A percentile compares a stretch with the other conserved stretches of the same genome.
Evolutionary conservation across 2,113 vertebrate genomes (phyloP).

Genomic region (Scomber scombrus): DNA sequence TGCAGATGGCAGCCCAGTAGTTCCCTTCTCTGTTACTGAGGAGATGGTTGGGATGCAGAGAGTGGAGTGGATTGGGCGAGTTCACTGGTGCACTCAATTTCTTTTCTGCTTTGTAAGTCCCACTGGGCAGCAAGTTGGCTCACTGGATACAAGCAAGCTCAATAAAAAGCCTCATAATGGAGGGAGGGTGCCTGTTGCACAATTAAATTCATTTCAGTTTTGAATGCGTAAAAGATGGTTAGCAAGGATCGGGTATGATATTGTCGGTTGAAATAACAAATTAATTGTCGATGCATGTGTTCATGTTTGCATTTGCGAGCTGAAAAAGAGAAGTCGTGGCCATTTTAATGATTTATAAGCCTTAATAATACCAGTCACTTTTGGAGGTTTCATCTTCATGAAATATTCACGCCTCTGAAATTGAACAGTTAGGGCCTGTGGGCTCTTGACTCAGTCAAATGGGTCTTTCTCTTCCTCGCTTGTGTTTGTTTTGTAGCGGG

Average conservation of each 20-base stretch:
- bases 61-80: constrained; percentile 1
- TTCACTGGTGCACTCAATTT: constrained; percentile 56
- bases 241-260: background rate
- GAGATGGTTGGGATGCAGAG: constrained; percentile 62
- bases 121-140: constrained; percentile 29
- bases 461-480: constrained; percentile 36
- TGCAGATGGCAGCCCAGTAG: constrained; percentile 80
- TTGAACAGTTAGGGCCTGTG: constrained; percentile 78
- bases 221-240: background rate
- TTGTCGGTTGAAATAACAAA: constrained; percentile 23
- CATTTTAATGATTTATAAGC: constrained; percentile 77
- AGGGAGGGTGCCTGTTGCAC: constrained; percentile 1
- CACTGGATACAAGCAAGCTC: constrained; percentile 40
- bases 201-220: background rate
- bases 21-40: constrained; percentile 63
- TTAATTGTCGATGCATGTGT: constrained; percentile 23
- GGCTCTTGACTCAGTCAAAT: constrained; percentile 48
- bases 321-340: constrained; percentile 34
- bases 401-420: constrained; percentile 83
- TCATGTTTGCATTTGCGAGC: constrained; percentile 42
- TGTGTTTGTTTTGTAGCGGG: constrained; percentile 58
- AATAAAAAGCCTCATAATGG: constrained; percentile 14
- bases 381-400: constrained; percentile 76
- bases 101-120: constrained; percentile 46
- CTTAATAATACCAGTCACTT: constrained; percentile 81